Conservation (phyloP, 2,888 invertebrate species). For the Thecophora atra region DNA sequence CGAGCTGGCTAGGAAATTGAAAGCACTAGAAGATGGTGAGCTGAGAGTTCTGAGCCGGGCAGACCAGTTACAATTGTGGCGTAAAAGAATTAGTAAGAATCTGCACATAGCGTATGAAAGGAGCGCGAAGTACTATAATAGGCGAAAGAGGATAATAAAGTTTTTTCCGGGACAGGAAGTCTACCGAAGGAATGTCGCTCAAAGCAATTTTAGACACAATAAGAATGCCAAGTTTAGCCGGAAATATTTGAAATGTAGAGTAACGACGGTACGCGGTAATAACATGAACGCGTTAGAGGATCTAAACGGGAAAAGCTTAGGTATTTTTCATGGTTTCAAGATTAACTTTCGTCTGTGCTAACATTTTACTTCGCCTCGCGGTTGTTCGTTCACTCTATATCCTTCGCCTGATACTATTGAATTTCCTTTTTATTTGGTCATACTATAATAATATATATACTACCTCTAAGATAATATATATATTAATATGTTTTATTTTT, state of each 20-base stretch:
- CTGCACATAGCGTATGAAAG: constrained; percentile 30
- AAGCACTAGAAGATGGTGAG: constrained; percentile 25
- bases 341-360: no score
- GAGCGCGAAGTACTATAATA: constrained; percentile 24
- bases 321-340: no score
- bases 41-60: background rate
- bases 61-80: background rate
- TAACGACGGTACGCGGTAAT: constrained; percentile 6
- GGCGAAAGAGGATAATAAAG: background rate
- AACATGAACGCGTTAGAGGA: constrained; percentile 2
- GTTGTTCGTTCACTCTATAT: no score
- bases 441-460: no score
- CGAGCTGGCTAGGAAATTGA: constrained; percentile 28
- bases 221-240: constrained; percentile 19
- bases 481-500: no score
- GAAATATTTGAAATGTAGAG: constrained; percentile 1
- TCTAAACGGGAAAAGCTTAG: background rate
- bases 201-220: constrained; percentile 24
- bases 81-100: background rate
- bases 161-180: constrained; percentile 30
- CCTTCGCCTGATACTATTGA: no score
- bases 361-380: no score
- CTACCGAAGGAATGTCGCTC: constrained; percentile 14
- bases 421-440: no score
- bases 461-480: no score